These are phyloP conservation scores for Amaurobius ferox DNA, from an alignment of 2,888 invertebrate genomes.

Conservation along the genomic window DNA sequence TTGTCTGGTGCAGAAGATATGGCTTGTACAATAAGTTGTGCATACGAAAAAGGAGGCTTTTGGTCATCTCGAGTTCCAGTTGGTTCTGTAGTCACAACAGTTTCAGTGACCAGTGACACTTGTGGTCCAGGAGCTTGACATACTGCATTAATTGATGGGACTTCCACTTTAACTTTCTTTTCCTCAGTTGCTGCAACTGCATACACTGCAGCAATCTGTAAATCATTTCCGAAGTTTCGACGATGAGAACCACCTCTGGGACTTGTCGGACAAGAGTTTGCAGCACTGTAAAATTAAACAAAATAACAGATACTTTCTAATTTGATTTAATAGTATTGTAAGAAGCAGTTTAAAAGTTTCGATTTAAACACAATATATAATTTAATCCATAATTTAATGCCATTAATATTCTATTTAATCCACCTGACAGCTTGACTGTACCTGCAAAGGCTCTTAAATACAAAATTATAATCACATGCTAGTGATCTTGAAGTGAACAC, in stretches of 20 bases:
- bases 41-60: conserved; percentile 98
- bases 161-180: conserved; percentile 57
- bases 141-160: conserved; percentile 28
- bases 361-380: too few relatives aligned
- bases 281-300: conserved; percentile 87
- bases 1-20: conserved; percentile 96
- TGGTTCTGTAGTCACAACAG: conserved; percentile 46
- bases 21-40: conserved; percentile 98
- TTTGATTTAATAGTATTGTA: too few relatives aligned
- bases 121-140: conserved; percentile 36
- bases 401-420: too few relatives aligned
- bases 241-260: conserved; percentile 84
- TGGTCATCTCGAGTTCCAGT: conserved; percentile 83
- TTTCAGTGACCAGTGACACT: conserved; percentile 57
- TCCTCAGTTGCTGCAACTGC: conserved; percentile 77
- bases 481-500: too few relatives aligned
- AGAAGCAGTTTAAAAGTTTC: too few relatives aligned
- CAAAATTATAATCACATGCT: too few relatives aligned
- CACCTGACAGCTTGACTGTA: too few relatives aligned
- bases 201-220: conserved; percentile 82
- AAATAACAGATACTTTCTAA: too few relatives aligned
- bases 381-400: too few relatives aligned
- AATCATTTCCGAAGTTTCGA: conserved; percentile 85
- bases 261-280: conserved; percentile 98
- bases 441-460: too few relatives aligned